These are phyloP conservation scores for Polydrusus pterygomalis DNA, from an alignment of 2,888 invertebrate genomes.

Conservation along the genomic window DNA sequence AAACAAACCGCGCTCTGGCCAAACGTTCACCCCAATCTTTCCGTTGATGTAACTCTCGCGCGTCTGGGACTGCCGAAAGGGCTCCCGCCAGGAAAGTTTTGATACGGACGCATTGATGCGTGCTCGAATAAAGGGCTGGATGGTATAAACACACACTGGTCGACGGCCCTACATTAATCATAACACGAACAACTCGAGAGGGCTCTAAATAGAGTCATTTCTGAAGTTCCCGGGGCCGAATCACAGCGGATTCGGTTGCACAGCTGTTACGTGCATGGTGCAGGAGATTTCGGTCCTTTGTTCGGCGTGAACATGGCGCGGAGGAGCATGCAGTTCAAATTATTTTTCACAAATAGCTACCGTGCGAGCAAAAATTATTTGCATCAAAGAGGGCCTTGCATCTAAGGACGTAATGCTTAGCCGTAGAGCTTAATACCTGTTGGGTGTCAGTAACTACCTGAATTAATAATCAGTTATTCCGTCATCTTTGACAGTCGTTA, in stretches of 20 bases:
- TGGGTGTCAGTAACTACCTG: no score
- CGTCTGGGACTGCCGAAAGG: constrained; percentile 45
- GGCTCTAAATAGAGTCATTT: constrained; percentile 67
- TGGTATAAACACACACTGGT: constrained; percentile 67
- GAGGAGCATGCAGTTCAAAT: constrained; percentile 19
- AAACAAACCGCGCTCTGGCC: constrained; percentile 46
- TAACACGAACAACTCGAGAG: constrained; percentile 65
- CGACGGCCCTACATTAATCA: constrained; percentile 69
- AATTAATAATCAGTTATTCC: no score
- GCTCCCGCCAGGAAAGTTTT: constrained; percentile 68
- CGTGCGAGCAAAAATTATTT: no score
- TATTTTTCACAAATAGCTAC: no score
- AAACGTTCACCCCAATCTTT: constrained; percentile 49
- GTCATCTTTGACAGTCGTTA: no score
- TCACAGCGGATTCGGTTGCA: constrained; percentile 54
- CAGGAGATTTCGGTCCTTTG: constrained; percentile 52
- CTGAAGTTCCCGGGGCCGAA: constrained; percentile 47
- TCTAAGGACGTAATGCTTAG: no score
- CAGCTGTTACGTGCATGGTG: constrained; percentile 60
- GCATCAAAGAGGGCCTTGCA: no score
- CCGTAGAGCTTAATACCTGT: no score
- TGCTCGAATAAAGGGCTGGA: constrained; percentile 69
- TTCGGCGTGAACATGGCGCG: constrained; percentile 30
- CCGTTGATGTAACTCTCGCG: constrained; percentile 56
- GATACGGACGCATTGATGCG: constrained; percentile 72